Base-by-base conservation (phyloP, 1,140 invertebrate species). In the Drosophila nannoptera region DNA sequence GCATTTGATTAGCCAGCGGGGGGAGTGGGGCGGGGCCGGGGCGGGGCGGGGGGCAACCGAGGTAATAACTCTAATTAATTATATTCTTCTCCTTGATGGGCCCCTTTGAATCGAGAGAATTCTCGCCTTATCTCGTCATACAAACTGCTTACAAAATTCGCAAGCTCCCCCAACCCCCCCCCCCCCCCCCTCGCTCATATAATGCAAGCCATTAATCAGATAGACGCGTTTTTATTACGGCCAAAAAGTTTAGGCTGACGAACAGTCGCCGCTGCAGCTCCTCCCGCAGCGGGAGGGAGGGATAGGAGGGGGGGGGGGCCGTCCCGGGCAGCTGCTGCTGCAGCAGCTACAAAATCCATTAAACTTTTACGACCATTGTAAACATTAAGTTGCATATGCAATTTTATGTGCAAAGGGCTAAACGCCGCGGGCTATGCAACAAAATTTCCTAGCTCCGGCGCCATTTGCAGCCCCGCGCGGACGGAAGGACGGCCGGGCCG, bases 301-400 rank as follows among this genome's bases (percentile, higher is more conserved):
- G n/a, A n/a, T 2, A n/a, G 38, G n/a, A 38, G n/a, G 12, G 9
- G 7, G 49, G 40, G n/a, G 35, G n/a, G n/a, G 40, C 40, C 12
- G 11, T 8, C n/a, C n/a, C n/a, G n/a, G n/a, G 6, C 8, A 45
- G 60, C 14, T 46, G 35, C 9, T 8, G 12, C 29, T 16, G 42
- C 12, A 43, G 38, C 38, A 43, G 29, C 12, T 14, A 40, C 55
- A 63, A 86, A 82, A 83, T 82, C 78, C 78, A 83, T 82, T 83
- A 72, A 82, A 82, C 71, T 82, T 82, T 83, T 78, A 78, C 78
- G 75, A 78, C 64, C 65, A 78, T 72, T 78, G 78, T 82, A 82
- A 83, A 78, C 78, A 82, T 83, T 82, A 78, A 83, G 60, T 75
- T 83, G 68, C 78, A 82, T 82, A 77, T 82, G 78, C 70, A 75